These are phyloP conservation scores for Muntiacus muntjak DNA, from an alignment of 2,113 vertebrate species.

Conservation along the genomic window DNA sequence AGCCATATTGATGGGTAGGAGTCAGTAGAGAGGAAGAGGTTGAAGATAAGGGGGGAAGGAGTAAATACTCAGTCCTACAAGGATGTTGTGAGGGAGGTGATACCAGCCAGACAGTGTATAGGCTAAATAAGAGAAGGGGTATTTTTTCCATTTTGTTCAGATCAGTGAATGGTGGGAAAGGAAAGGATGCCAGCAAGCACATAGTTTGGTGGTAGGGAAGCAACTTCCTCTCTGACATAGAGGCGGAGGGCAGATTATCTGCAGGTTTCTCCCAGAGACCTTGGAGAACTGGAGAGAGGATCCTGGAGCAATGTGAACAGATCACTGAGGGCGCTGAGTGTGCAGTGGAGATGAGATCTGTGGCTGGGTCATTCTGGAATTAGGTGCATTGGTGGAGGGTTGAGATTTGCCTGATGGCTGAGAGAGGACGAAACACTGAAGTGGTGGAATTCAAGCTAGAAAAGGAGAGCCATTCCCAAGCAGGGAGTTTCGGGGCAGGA, in stretches of 20 bases:
- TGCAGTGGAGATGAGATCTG: background rate
- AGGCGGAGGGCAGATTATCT: background rate
- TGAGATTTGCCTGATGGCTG: background rate
- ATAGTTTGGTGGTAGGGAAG: background rate
- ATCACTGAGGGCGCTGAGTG: background rate
- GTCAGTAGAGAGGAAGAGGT: background rate
- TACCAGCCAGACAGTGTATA: background rate
- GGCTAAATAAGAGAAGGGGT: background rate
- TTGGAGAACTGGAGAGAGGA: background rate
- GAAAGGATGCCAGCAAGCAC: background rate
- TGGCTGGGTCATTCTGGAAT: background rate
- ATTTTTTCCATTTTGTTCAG: background rate
- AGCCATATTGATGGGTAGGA: background rate
- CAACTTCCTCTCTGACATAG: background rate
- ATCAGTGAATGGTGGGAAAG: background rate
- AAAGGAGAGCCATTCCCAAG: background rate
- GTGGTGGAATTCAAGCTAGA: background rate
- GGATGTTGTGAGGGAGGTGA: background rate
- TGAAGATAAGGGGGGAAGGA: background rate
- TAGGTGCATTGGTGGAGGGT: background rate
- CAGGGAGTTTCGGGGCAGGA: background rate
- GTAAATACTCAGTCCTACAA: background rate
- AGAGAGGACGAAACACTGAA: background rate
- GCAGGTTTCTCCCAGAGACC: background rate
- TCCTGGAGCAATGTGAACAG: background rate